Base-by-base conservation (phyloP, 2,888 invertebrate genomes). In the Ferdinandea cuprea region DNA sequence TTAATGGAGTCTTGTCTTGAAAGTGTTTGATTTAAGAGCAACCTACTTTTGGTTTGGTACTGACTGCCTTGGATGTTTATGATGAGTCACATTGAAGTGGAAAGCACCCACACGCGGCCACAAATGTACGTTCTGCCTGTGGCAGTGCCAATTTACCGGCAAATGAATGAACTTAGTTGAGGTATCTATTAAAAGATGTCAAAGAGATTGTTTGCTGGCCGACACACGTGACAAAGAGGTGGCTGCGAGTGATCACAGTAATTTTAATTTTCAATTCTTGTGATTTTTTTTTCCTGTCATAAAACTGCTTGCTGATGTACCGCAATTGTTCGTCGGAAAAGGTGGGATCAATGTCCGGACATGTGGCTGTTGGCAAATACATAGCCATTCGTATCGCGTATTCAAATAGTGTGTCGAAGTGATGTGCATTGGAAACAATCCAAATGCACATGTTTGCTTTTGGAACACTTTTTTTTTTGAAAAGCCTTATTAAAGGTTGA, bases 61-160 rank as follows among this genome's bases (percentile, higher is more conserved):
- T 42, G 19, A 30, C 50, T 63, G 63, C 54, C 61, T 63, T 63
- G 76, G 80, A 81, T 76, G 69, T 76, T 81, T 76, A 19, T 6
- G 9, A 2, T 66, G 73, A 74, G 74, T 61, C 73, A 74, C 44
- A 40, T 21, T 44, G 28, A 17, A 46, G 69, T 69, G 46, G 1
- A n/a, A n/a, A 15, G 42, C 50, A 50, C 44, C 15, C 54, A 46
- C 56, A 28, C 40, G 25, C 4, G 6, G 48, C 7, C 69, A 48
- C 58, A 58, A 59, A n/a, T n/a, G n/a, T n/a, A n/a, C n/a, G n/a
- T 58, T 48, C 48, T 42, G 56, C 68, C 56, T 35, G 3, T 15
- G 46, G 68, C 54, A 15, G 52, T 42, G 15, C 48, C 50, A 42
- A 71, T 42, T 52, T 61, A 61, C 71, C 71, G 32, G 21, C 42